A percentile compares a stretch with the other conserved stretches of the same genome.
Conservation (phyloP, 2,888 invertebrate genomes). For the Drosophila affinis region DNA sequence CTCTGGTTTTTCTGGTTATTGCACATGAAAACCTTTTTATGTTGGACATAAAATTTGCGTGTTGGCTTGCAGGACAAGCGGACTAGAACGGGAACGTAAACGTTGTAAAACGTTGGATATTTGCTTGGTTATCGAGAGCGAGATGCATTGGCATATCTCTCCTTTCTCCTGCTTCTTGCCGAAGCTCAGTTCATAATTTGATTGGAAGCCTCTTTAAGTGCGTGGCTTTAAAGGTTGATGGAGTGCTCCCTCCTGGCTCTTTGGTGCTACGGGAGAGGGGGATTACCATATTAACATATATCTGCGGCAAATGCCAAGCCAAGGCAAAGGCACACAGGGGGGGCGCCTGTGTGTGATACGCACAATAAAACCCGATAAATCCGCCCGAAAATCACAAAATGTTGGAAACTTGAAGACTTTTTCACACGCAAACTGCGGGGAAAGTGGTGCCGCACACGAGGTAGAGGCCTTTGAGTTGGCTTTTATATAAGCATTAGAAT, state of each 20-base stretch:
- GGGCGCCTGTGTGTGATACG: constrained; percentile 55
- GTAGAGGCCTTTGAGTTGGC: background rate
- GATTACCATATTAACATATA: constrained; percentile 64
- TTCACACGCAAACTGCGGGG: constrained; percentile 58
- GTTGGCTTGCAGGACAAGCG: constrained; percentile 57
- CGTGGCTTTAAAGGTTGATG: constrained; percentile 64
- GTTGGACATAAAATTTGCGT: constrained; percentile 45
- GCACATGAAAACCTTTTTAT: constrained; percentile 55
- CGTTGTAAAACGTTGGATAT: constrained; percentile 34
- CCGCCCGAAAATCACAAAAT: constrained; percentile 69
- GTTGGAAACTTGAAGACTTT: constrained; percentile 64
- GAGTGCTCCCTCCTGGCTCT: constrained; percentile 11
- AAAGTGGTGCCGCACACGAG: constrained; percentile 10
- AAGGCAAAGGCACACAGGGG: constrained; percentile 51
- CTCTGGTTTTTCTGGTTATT: constrained; percentile 27
- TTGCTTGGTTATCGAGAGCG: constrained; percentile 14
- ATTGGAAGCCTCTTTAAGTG: constrained; percentile 48
- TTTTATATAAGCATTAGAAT: constrained; percentile 37
- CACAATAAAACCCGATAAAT: constrained; percentile 74
- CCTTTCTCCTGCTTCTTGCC: background rate
- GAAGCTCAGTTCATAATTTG: constrained; percentile 48
- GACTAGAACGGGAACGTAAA: constrained; percentile 40
- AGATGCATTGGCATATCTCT: background rate
- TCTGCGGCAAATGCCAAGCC: constrained; percentile 65
- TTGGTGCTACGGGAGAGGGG: constrained; percentile 8